Base-by-base conservation (phyloP, 1,140 invertebrate species). In the Bombus haemorrhoidalis region DNA sequence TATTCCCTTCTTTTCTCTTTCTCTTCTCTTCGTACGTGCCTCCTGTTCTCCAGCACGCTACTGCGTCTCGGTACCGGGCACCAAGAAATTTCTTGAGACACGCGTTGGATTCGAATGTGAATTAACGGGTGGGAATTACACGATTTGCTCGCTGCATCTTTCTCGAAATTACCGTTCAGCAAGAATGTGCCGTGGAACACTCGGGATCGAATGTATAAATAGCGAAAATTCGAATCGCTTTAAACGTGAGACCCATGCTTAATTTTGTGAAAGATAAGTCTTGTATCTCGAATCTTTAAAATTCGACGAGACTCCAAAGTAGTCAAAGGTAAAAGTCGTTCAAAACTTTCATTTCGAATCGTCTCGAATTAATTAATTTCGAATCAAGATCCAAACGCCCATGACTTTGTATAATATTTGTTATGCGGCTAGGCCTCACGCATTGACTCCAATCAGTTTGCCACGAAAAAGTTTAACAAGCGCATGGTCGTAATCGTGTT, bases 11-110 rank as follows among this genome's bases (percentile, higher is more conserved):
- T n/a, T 13, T n/a, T 5, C 10, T 28, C 28, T 12, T n/a, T 62
- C 59, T n/a, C 69, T 28, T 73, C 53, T 18, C 69, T 32, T 25
- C 15, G 59, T 83, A 66, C 57, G 71, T 66, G 71, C 32, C 43
- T 25, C 13, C 41, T 25, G 25, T 81, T 41, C 68, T 18, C 34
- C 18, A 5, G 25, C 39, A 43, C 47, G n/a, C 22, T 12, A 25
- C 43, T 1, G 10, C 32, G 41, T 47, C 25, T 43, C 22, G 12
- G 37, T 39, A 80, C 43, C n/a, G 62, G 13, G 28, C 39, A 53
- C 5, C 47, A 4, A 13, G 28, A 15, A 59, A 59, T 71, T 59
- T 43, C 69, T 73, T 0, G 10, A 18, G 69, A 73, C 81, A 64
- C 32, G 59, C 57, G 59, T 53, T 15, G 66, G 28, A 32, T 53